Conservation (phyloP, 2,797 vertebrate species). For the Sebastes vulpes region DNA sequence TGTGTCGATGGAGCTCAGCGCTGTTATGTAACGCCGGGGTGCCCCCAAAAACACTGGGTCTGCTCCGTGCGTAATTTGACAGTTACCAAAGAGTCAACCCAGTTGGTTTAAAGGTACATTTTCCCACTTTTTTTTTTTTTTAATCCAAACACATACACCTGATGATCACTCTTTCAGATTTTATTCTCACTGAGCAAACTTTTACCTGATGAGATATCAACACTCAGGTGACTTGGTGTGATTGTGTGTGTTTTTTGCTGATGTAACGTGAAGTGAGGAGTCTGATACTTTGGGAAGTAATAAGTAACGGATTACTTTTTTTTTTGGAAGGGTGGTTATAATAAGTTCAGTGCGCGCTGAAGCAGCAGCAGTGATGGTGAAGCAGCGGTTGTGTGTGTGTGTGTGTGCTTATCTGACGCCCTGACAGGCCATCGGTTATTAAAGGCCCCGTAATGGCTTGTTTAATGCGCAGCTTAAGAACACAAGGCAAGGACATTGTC, state of each 20-base stretch:
- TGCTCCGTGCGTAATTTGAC: neutral
- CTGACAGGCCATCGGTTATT: conserved; percentile 77
- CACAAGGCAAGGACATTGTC: conserved; percentile 63
- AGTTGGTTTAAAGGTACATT: neutral
- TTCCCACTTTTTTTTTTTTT: neutral
- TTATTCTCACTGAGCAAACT: neutral
- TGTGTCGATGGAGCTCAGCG: conserved; percentile 18
- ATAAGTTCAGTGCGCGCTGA: conserved; percentile 30
- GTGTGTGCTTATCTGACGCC: conserved; percentile 71
- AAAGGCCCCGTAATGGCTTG: conserved; percentile 77
- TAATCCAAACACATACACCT: neutral
- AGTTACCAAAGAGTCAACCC: neutral
- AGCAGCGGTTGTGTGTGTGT: neutral
- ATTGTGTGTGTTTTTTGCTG: neutral
- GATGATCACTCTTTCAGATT: neutral
- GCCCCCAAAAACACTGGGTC: neutral
- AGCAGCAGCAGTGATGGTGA: conserved; percentile 18
- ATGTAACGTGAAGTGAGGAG: neutral
- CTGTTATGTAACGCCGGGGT: conserved; percentile 53
- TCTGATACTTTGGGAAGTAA: neutral
- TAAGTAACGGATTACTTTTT: conserved; percentile 14
- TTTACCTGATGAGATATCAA: neutral
- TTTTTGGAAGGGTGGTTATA: neutral
- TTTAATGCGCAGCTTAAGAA: conserved; percentile 74
- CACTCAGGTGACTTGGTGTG: neutral